These are phyloP conservation scores for Tetramorium parvispinum DNA, from an alignment of 1,140 invertebrate species.

Conservation along the genomic window DNA sequence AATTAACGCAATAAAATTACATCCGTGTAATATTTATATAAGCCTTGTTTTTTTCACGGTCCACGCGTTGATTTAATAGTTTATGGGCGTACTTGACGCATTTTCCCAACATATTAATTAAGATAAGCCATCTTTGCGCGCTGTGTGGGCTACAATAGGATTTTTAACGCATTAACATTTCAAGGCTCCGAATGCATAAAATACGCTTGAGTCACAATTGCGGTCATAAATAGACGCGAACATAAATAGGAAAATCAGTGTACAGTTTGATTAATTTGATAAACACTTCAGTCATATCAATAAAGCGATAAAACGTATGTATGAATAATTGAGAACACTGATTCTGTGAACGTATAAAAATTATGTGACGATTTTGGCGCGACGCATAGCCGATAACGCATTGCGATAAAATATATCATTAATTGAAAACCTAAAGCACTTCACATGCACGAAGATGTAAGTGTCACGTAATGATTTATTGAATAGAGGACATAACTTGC, in stretches of 20 bases:
- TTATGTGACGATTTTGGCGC: background rate
- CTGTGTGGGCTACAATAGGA: background rate
- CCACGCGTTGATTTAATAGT: background rate
- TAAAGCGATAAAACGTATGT: background rate
- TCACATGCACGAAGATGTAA: background rate
- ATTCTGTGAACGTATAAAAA: background rate
- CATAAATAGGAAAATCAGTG: background rate
- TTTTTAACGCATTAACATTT: background rate
- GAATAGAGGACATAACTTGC: background rate
- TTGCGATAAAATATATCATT: background rate
- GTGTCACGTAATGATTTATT: background rate
- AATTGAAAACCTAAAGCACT: background rate
- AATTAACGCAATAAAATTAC: background rate
- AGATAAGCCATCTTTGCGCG: background rate
- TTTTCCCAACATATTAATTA: background rate
- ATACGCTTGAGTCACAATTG: background rate
- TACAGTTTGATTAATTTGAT: slow-evolving; percentile 11
- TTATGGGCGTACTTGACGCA: background rate
- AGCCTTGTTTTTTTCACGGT: background rate
- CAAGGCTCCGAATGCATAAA: background rate
- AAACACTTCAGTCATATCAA: background rate
- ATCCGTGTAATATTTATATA: background rate
- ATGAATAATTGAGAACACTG: background rate
- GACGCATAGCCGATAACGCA: background rate
- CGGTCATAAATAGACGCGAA: background rate